Conservation (phyloP, 2,113 vertebrate genomes). For the Bubo blakistoni region DNA sequence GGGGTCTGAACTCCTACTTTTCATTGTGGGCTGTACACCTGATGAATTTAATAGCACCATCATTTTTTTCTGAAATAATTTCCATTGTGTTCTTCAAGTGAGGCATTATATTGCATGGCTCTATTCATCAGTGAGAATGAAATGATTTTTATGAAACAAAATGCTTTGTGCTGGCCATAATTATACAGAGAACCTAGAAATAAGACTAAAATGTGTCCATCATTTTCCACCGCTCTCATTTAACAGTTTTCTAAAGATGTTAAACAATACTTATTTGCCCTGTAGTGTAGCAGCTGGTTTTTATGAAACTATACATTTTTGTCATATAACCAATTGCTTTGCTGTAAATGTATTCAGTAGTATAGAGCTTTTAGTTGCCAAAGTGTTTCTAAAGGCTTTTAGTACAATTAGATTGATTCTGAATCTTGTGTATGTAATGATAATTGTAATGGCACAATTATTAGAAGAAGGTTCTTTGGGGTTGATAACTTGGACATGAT, state of each 20-base stretch:
- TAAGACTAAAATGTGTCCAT: background rate
- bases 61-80: background rate
- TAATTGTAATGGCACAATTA: background rate
- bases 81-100: background rate
- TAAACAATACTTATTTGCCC: background rate
- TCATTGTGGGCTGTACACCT: background rate
- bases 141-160: background rate
- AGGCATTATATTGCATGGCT: background rate
- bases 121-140: background rate
- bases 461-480: background rate
- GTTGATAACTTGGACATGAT: background rate
- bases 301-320: conserved; percentile 20
- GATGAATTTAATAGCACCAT: background rate
- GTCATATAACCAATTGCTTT: background rate
- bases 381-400: conserved; percentile 11
- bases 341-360: background rate
- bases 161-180: background rate
- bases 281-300: background rate
- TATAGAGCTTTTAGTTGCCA: background rate
- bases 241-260: background rate
- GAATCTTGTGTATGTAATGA: background rate
- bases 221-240: background rate
- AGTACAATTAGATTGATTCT: background rate
- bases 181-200: background rate
- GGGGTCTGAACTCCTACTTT: background rate